A percentile compares a stretch with the other conserved stretches of the same genome.
Evolutionary conservation across 2,888 invertebrate genomes (phyloP).

Genomic region (Dicroscelio sp.): DNA sequence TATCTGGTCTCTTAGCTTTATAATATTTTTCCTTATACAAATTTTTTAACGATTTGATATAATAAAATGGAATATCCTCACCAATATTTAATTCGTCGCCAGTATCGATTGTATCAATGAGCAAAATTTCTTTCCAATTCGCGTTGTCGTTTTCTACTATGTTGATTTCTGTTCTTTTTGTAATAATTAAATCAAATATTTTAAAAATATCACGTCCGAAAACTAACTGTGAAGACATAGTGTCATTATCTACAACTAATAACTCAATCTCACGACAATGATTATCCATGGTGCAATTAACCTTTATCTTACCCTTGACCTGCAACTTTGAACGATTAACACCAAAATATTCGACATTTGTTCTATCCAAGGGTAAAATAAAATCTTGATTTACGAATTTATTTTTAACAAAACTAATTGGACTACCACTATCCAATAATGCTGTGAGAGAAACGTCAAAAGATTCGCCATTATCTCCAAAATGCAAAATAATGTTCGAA

Average conservation of each 20-base stretch:
- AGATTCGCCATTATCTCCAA: not conserved
- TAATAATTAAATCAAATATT: not conserved
- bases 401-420: slow-evolving; percentile 31
- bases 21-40: not conserved
- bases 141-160: too few species aligned
- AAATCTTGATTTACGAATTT: not conserved
- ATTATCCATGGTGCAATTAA: not conserved
- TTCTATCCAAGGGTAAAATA: not conserved
- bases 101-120: too few species aligned
- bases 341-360: not conserved
- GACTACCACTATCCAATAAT: slow-evolving; percentile 48
- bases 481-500: slow-evolving; percentile 8
- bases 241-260: slow-evolving; percentile 10
- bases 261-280: not conserved
- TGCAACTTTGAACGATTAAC: slow-evolving; percentile 31
- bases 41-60: not conserved
- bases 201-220: slow-evolving; percentile 40
- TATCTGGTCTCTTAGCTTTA: slow-evolving; percentile 26
- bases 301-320: not conserved
- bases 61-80: not conserved
- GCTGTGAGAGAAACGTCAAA: slow-evolving; percentile 18
- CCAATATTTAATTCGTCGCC: not conserved
- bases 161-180: too few species aligned
- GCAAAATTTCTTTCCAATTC: too few species aligned
- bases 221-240: slow-evolving; percentile 6